Percentiles rank a stretch among this genome's conserved stretches.
Conservation (phyloP, 2,888 invertebrate species). For the Trichacis sp. region DNA sequence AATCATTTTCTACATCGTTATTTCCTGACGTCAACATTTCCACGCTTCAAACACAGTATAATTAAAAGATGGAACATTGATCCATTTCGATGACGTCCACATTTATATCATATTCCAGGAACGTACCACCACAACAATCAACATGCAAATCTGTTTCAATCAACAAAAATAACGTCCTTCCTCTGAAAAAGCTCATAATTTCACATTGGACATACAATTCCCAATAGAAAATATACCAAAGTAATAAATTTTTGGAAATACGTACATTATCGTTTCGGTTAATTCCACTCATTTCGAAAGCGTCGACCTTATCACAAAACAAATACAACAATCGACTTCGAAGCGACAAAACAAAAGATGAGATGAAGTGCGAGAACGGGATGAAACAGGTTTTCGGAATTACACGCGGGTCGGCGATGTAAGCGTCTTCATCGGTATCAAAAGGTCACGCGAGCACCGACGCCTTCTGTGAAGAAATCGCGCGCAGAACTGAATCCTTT, state of each 20-base stretch:
- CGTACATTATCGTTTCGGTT: constrained; percentile 62
- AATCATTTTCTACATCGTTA: too few species aligned
- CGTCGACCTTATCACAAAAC: constrained; percentile 44
- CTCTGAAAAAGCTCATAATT: neutral
- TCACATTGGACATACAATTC: too few species aligned
- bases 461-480: constrained; percentile 63
- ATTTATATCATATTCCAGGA: too few species aligned
- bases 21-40: too few species aligned
- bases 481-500: constrained; percentile 67
- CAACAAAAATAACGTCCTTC: neutral
- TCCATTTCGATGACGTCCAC: too few species aligned
- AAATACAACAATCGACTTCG: constrained; percentile 17
- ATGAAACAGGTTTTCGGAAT: constrained; percentile 9
- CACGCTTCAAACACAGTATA: too few species aligned
- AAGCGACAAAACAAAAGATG: constrained; percentile 5
- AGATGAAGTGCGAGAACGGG: constrained; percentile 3
- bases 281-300: constrained; percentile 54
- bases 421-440: constrained; percentile 20
- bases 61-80: too few species aligned
- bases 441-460: constrained; percentile 46
- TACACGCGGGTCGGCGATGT: constrained; percentile 24
- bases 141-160: too few species aligned
- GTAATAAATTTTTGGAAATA: too few species aligned
- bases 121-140: too few species aligned
- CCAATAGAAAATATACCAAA: too few species aligned